Conservation (phyloP, 2,113 vertebrate genomes). For the Urocolius indicus region DNA sequence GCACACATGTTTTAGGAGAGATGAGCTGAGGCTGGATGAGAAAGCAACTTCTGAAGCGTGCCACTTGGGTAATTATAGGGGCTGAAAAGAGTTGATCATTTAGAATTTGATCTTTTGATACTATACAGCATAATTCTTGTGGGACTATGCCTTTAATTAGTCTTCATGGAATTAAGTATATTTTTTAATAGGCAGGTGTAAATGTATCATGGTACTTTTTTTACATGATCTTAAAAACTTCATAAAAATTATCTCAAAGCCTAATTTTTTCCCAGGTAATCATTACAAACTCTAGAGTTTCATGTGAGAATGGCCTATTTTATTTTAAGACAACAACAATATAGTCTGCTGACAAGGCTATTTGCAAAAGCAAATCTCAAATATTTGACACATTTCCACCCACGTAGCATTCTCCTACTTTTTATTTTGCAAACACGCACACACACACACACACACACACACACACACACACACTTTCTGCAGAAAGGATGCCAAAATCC, state of each 20-base stretch:
- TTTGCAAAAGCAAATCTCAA: not conserved
- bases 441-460: not conserved
- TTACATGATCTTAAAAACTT: not conserved
- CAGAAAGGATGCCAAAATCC: not conserved
- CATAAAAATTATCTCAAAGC: not conserved
- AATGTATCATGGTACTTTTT: not conserved
- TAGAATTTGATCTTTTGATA: not conserved
- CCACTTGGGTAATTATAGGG: not conserved
- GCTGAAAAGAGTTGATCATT: not conserved
- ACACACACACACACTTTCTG: not conserved
- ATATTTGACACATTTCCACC: slow-evolving; percentile 23
- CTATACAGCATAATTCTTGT: not conserved
- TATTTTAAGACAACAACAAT: not conserved
- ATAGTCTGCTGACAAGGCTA: not conserved
- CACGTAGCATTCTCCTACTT: not conserved
- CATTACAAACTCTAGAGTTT: not conserved
- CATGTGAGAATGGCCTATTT: not conserved
- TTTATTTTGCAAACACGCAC: not conserved
- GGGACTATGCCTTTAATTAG: not conserved
- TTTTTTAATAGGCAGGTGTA: slow-evolving; percentile 2
- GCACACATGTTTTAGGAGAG: not conserved
- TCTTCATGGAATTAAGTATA: not conserved
- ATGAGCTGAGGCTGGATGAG: not conserved
- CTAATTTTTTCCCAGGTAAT: not conserved
- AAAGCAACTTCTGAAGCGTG: not conserved